Conservation (phyloP, 2,888 invertebrate species). For the Alsophila aescularia region DNA sequence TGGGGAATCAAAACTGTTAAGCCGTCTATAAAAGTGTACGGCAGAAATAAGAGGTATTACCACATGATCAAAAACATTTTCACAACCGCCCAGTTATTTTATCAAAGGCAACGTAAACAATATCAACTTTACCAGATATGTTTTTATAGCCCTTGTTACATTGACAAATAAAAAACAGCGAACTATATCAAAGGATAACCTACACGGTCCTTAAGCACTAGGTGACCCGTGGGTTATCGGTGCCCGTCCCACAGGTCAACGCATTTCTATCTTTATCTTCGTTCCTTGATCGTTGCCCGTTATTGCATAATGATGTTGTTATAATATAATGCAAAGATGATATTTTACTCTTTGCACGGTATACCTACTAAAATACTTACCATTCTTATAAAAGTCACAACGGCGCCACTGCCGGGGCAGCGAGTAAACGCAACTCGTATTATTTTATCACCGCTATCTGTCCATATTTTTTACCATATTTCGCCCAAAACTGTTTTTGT, state of each 20-base stretch:
- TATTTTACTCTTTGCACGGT: background rate
- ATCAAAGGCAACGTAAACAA: background rate
- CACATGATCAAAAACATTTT: background rate
- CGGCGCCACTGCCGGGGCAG: no score
- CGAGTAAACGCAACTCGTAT: no score
- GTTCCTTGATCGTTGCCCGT: slow-evolving; percentile 56
- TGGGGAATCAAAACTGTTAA: no score
- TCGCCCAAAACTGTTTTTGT: no score
- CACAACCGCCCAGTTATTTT: background rate
- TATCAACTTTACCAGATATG: slow-evolving; percentile 1
- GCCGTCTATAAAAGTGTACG: no score
- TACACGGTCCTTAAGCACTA: slow-evolving; percentile 40
- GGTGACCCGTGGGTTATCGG: slow-evolving; percentile 57
- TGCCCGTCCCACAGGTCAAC: slow-evolving; percentile 57
- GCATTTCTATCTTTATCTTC: slow-evolving; percentile 59
- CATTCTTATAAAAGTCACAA: no score
- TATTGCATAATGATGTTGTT: slow-evolving; percentile 17
- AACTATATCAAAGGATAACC: slow-evolving; percentile 30
- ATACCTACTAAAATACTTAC: background rate
- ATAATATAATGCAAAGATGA: slow-evolving; percentile 3
- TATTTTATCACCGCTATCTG: no score
- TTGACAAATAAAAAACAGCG: slow-evolving; percentile 1
- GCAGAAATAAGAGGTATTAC: no score
- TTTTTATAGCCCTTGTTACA: slow-evolving; percentile 2
- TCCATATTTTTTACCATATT: no score